These are phyloP conservation scores for Plectus sambesii DNA, from an alignment of 1,140 invertebrate genomes.

Conservation along the genomic window DNA sequence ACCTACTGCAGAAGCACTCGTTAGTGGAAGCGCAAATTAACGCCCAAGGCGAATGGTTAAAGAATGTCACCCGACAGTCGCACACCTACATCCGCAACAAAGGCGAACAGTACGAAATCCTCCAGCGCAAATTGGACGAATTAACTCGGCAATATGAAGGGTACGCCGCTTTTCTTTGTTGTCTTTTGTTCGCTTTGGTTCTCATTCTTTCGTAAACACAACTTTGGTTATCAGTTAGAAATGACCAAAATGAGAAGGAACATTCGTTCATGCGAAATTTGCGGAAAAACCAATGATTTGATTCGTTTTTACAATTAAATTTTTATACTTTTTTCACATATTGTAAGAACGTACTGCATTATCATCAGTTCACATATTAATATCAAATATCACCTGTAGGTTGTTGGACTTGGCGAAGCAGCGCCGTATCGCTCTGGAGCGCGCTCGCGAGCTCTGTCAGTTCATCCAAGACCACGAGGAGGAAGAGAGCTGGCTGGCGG, in stretches of 20 bases:
- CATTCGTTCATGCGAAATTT: too few species aligned
- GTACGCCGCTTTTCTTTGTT: too few species aligned
- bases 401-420: constrained; percentile 62
- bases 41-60: constrained; percentile 54
- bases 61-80: constrained; percentile 53
- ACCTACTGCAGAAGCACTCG: constrained; percentile 79
- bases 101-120: constrained; percentile 46
- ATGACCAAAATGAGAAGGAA: too few species aligned
- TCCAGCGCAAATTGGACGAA: constrained; percentile 32
- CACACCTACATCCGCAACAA: constrained; percentile 45
- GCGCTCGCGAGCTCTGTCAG: constrained; percentile 81
- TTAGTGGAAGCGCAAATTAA: constrained; percentile 62
- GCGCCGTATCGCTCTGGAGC: constrained; percentile 68
- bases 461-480: constrained; percentile 84
- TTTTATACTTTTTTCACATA: background rate
- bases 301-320: too few species aligned
- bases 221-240: too few species aligned
- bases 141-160: constrained; percentile 30
- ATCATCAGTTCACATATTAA: background rate
- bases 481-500: constrained; percentile 80
- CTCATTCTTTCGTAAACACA: too few species aligned
- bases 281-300: too few species aligned
- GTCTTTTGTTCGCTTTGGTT: too few species aligned
- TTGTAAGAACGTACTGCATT: background rate
- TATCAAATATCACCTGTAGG: constrained; percentile 30